Base-by-base conservation (phyloP, 2,797 vertebrate species). In the Microctenopoma lineatum region DNA sequence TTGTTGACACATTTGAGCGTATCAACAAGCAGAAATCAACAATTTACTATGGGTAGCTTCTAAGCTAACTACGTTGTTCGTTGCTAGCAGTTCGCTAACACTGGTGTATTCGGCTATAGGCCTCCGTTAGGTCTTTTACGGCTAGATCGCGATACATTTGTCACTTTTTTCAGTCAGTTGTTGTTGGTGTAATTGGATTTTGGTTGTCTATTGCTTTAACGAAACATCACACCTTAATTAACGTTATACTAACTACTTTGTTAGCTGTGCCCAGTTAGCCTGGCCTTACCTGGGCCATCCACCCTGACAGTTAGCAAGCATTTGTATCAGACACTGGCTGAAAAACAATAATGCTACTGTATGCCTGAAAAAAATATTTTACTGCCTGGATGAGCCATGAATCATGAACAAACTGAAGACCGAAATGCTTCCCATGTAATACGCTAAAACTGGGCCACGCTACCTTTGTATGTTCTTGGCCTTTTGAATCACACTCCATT, bases 101-200 rank as follows among this genome's bases (percentile, higher is more conserved):
- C 53, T 79, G 84, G 62, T 69, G 25, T 71, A 48, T n/a, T 85
- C 87, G 75, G 68, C 61, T 60, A 77, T 26, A 91, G 87, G 89
- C 88, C 87, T 80, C 85, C 46, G 41, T 44, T 64, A 32, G 25
- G 51, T 36, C 34, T 68, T 21, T 53, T 36, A 32, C 70, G 32
- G 27, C 11, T 47, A 42, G 21, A 54, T 78, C n/a, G 10, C n/a
- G 44, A 41, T 21, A 16, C 44, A 39, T 59, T 7, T 42, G 8
- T 7, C 8, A 3, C 16, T 36, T 3, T 9, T 45, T 5, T 5
- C 2, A 18, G 18, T 7, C 32, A 18, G 2, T 4, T 42, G 2
- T 58, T 2, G 6, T 3, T 29, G 13, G 13, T 50, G 34, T 32
- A 1, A 15, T 0, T 14, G 0, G 0, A 1, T 68, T 48, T 48